Evolutionary conservation across 2,113 vertebrate species (phyloP).

Genomic region (Anas platyrhynchos): DNA sequence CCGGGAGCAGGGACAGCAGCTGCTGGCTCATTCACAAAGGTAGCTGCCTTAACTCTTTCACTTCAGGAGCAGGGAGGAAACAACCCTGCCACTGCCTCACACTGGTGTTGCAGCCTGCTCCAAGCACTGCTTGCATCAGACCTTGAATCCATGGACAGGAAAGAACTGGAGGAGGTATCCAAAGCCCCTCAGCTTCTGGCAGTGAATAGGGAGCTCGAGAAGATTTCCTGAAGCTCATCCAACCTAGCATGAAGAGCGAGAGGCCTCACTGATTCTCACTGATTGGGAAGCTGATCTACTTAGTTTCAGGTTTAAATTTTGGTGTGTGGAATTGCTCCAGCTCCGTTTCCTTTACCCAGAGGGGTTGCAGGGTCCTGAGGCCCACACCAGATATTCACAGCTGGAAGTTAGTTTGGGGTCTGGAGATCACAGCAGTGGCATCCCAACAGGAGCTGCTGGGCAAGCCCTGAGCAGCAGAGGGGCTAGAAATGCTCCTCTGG

Average conservation of each 20-base stretch:
- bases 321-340: not conserved
- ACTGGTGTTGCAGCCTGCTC: not conserved
- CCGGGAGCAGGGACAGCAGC: not conserved
- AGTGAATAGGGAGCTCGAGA: not conserved
- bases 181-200: not conserved
- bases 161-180: not conserved
- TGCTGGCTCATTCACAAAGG: not conserved
- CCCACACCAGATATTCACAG: fast-evolving
- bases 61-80: not conserved
- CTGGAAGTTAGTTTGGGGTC: not conserved
- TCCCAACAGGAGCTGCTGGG: not conserved
- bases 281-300: too few relatives aligned
- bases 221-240: not conserved
- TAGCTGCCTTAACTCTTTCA: not conserved
- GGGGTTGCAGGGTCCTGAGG: not conserved
- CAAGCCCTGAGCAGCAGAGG: not conserved
- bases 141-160: not conserved
- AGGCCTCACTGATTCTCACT: fast-evolving
- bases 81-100: not conserved
- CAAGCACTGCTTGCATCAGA: not conserved
- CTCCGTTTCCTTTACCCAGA: not conserved
- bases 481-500: not conserved
- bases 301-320: too few relatives aligned
- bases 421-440: not conserved
- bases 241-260: too few relatives aligned